Base-by-base conservation (phyloP, 2,888 invertebrate species). In the Myopa tessellatipennis region DNA sequence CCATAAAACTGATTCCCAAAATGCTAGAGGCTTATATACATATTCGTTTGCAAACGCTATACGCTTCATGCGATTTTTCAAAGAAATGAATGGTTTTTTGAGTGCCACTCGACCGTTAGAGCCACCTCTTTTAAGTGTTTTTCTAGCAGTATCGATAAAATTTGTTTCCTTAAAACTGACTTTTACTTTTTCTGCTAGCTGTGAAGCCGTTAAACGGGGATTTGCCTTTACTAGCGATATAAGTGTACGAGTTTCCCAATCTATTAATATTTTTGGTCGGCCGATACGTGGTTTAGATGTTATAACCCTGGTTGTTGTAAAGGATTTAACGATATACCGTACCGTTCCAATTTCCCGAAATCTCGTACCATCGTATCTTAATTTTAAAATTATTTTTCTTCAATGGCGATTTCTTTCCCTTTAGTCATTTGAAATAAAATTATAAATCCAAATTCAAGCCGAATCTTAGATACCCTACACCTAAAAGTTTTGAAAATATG, bases 251-350 rank as follows among this genome's bases (percentile, higher is more conserved):
- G 26, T 76, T 75, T 75, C 76, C 38, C 78, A 71, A 50, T 63
- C 68, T 34, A 70, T 40, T 65, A 77, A 69, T 55, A 69, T 69
- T 38, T 18, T 68, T 12, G 77, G 77, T 16, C 70, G 74, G 55
- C 77, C 77, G 63, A 77, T 63, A 63, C 77, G 72, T 38, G 79
- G 73, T 52, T 76, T 77, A 5, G 77, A 76, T 50, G 45, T 60
- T 38, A 74, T 52, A 69, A 52, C 55, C 68, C 72, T 67, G 18
- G 79, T 79, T n/a, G 45, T 14, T 77, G 69, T 75, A 55, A 80
- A 77, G 69, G 74, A 73, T 34, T 80, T 71, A 58, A 78, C 50
- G 16, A 79, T n/a, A 50, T 34, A 26, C 14, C 52, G 26, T 38
- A 72, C 71, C 50, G 58, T 18, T 68, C 76, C 14, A 45, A 70